phyloP scores from a whole-genome alignment of 2,888 invertebrate genomes.

The Dynastes maya region DNA sequence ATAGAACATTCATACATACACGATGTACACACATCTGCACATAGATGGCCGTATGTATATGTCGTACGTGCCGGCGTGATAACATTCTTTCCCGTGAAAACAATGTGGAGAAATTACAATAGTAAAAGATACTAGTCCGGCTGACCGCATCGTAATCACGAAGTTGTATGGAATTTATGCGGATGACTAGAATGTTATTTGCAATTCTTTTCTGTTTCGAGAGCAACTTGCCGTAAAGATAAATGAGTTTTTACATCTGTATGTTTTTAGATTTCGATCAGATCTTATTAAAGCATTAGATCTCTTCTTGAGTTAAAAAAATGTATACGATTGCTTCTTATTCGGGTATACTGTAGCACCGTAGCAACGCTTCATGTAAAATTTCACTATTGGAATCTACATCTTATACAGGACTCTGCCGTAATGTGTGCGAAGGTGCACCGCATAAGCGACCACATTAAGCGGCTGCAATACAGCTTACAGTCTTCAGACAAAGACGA shows the following conservation, averaged over 20 bases:
- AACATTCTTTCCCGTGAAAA: slow-evolving; percentile 14
- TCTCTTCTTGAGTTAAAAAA: no score
- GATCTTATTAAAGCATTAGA: no score
- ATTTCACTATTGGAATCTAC: no score
- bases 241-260: not conserved
- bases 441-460: no score
- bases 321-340: no score
- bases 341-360: no score
- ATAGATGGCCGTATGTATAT: slow-evolving; percentile 3
- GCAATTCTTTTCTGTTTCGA: not conserved
- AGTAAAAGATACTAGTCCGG: slow-evolving; percentile 4
- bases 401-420: no score
- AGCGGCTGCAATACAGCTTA: no score
- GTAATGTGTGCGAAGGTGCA: no score
- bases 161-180: slow-evolving; percentile 7
- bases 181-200: slow-evolving; percentile 6
- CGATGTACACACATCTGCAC: slow-evolving; percentile 17
- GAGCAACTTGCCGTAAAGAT: not conserved
- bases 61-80: slow-evolving; percentile 2
- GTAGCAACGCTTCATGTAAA: no score
- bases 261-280: no score
- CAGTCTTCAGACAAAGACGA: no score
- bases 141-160: slow-evolving; percentile 26
- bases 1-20: slow-evolving; percentile 8
- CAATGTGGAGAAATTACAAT: slow-evolving; percentile 27